These are phyloP conservation scores for Ceriagrion tenellum DNA, from an alignment of 2,888 invertebrate species.

Conservation along the genomic window DNA sequence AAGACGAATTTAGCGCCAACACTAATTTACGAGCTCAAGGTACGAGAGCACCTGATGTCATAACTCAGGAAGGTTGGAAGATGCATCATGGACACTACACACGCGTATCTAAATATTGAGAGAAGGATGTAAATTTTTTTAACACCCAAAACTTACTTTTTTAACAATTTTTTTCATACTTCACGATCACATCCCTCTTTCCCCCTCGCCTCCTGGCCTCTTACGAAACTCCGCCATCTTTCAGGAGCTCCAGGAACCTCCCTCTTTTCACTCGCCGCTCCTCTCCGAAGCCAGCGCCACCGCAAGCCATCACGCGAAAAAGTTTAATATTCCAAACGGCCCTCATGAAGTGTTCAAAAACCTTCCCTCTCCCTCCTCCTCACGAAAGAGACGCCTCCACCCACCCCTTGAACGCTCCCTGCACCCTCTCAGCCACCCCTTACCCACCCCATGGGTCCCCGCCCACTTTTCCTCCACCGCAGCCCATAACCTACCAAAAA, in stretches of 20 bases:
- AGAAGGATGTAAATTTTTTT: not conserved
- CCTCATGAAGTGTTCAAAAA: slow-evolving; percentile 43
- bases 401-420: not conserved
- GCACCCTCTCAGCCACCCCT: not conserved
- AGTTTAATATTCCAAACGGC: slow-evolving; percentile 65
- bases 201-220: not conserved
- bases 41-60: slow-evolving; percentile 28
- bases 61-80: slow-evolving; percentile 23
- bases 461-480: slow-evolving; percentile 12
- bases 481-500: slow-evolving; percentile 67
- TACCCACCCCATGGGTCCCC: not conserved
- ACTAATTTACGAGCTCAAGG: slow-evolving; percentile 59
- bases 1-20: slow-evolving; percentile 42
- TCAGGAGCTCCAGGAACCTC: not conserved
- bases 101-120: not conserved
- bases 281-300: not conserved
- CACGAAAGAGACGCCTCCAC: slow-evolving; percentile 11
- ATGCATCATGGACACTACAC: not conserved
- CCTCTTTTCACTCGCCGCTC: not conserved
- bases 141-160: not conserved
- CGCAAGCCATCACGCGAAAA: slow-evolving; percentile 55
- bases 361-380: not conserved
- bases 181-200: not conserved
- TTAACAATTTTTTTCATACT: not conserved
- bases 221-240: not conserved